Percentiles rank a stretch among this genome's conserved stretches.
Conservation (phyloP, 1,140 invertebrate species). For the Pissodes strobi region DNA sequence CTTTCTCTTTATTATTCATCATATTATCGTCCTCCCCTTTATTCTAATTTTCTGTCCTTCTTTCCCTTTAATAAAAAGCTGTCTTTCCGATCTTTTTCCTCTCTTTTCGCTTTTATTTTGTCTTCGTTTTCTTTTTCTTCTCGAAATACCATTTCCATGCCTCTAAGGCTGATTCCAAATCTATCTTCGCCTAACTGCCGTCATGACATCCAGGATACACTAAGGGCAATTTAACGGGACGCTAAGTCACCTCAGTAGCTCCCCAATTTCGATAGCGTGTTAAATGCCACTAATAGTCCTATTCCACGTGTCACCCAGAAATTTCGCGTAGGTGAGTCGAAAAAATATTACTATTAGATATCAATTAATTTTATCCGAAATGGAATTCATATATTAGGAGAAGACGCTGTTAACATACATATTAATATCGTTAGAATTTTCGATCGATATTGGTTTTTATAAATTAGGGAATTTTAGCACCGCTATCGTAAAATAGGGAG, state of each 20-base stretch:
- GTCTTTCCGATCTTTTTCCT: no score
- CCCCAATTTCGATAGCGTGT: background rate
- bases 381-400: conserved; percentile 6
- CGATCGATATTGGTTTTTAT: background rate
- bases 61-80: no score
- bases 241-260: background rate
- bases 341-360: conserved; percentile 11
- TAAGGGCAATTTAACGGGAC: background rate
- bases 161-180: no score
- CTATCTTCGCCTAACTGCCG: no score
- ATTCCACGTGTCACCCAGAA: background rate
- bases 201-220: no score
- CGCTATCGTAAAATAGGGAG: no score
- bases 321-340: conserved; percentile 10
- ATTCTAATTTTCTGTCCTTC: no score
- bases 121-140: no score
- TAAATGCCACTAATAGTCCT: conserved; percentile 4
- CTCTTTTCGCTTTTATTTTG: no score
- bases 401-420: background rate
- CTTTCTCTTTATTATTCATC: no score
- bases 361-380: conserved; percentile 16
- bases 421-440: conserved; percentile 1
- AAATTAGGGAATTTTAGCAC: background rate
- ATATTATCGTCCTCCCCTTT: no score
- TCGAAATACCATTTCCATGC: no score